A percentile compares a stretch with the other conserved stretches of the same genome.
These are phyloP conservation scores for Abramis brama DNA, from an alignment of 2,113 vertebrate species.

Conservation along the genomic window DNA sequence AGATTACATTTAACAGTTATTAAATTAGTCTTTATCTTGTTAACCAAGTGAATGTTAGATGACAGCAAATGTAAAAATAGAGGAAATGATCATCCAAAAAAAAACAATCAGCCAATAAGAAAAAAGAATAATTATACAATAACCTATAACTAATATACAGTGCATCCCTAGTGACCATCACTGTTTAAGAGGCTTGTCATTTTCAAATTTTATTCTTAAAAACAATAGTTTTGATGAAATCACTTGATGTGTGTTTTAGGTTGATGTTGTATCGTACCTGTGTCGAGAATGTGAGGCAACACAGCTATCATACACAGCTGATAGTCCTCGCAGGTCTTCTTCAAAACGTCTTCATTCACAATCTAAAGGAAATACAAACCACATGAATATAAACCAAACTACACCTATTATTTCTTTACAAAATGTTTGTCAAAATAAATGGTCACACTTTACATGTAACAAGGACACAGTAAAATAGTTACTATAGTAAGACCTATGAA, in stretches of 20 bases:
- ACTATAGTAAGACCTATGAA: too few species aligned
- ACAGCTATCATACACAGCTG: constrained; percentile 92
- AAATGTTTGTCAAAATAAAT: too few species aligned
- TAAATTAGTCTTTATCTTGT: not conserved
- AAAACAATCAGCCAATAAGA: too few species aligned
- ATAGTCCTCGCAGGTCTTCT: constrained; percentile 88
- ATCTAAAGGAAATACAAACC: constrained; percentile 74
- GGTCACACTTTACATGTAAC: too few species aligned
- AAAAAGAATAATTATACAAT: not conserved
- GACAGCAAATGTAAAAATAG: not conserved
- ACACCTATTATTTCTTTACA: too few species aligned
- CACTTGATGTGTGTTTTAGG: not conserved
- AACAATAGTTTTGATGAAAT: too few species aligned
- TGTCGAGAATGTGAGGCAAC: constrained; percentile 95
- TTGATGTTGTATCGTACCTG: constrained; percentile 75
- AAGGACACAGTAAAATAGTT: too few species aligned
- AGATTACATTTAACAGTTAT: not conserved
- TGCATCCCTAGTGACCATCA: not conserved
- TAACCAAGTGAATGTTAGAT: not conserved
- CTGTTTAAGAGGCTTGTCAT: not conserved
- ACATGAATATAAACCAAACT: constrained; percentile 13
- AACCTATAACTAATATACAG: not conserved
- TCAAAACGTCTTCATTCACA: constrained; percentile 81
- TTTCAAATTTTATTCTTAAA: not conserved
- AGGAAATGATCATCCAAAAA: not conserved